Evolutionary conservation across 2,888 invertebrate genomes (phyloP).

Genomic region (Achlya flavicornis): DNA sequence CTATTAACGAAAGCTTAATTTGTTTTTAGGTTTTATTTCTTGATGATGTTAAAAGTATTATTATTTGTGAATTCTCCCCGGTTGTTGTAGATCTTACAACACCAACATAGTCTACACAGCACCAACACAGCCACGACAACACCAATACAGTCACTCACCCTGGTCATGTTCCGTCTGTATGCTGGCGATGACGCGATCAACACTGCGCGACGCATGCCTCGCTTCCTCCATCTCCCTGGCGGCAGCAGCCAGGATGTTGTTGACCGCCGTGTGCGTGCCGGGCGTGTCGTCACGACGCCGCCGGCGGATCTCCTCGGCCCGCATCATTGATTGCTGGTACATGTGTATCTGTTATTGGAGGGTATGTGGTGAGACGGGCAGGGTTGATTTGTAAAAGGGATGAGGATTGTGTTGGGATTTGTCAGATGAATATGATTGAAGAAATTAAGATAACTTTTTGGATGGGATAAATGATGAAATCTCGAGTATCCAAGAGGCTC

Average conservation of each 20-base stretch:
- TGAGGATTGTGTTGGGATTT: not conserved
- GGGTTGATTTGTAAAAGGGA: not conserved
- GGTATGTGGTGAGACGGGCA: constrained; percentile 1
- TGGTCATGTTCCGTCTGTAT: constrained; percentile 77
- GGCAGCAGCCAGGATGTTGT: constrained; percentile 78
- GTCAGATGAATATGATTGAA: not conserved
- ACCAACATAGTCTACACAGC: not conserved
- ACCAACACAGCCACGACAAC: not conserved
- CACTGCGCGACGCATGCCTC: constrained; percentile 51
- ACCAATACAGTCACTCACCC: constrained; percentile 41
- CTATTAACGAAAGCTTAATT: too few species aligned
- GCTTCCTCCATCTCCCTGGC: constrained; percentile 80
- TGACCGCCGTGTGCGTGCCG: constrained; percentile 75
- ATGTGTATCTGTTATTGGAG: constrained; percentile 67
- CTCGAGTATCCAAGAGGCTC: too few species aligned
- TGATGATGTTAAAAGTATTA: too few species aligned
- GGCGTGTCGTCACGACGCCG: constrained; percentile 74
- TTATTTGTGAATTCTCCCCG: too few species aligned
- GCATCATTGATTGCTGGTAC: constrained; percentile 83
- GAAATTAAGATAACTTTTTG: too few species aligned
- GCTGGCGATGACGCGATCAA: constrained; percentile 61
- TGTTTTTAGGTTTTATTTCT: too few species aligned
- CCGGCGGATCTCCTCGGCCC: constrained; percentile 74
- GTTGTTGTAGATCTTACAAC: too few species aligned
- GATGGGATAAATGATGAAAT: too few species aligned